Conservation (phyloP, 2,888 invertebrate species). For the Tiliacea citrago region DNA sequence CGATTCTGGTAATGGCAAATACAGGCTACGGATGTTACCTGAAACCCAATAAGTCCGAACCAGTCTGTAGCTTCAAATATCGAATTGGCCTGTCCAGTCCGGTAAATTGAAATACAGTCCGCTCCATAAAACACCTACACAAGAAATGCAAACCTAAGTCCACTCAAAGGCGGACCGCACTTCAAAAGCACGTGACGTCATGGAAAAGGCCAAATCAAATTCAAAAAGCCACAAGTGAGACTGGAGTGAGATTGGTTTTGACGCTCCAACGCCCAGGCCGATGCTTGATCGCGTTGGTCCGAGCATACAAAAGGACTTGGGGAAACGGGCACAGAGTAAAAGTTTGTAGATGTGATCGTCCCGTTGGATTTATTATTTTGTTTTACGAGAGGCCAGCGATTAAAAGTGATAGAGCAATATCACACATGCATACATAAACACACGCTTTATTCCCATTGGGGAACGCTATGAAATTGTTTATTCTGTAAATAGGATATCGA, state of each 20-base stretch:
- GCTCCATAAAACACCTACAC: slow-evolving; percentile 47
- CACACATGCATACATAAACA: too few species aligned
- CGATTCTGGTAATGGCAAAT: neutral
- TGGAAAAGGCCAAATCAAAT: slow-evolving; percentile 74
- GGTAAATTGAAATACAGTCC: slow-evolving; percentile 49
- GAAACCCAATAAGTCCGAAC: neutral
- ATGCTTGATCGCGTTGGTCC: slow-evolving; percentile 71
- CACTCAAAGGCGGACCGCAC: slow-evolving; percentile 68
- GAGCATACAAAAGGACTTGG: slow-evolving; percentile 66
- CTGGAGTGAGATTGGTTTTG: slow-evolving; percentile 78
- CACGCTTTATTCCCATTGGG: too few species aligned
- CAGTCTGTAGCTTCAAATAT: neutral
- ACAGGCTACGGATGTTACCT: neutral
- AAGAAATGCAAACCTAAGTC: slow-evolving; percentile 56
- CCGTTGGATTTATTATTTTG: neutral
- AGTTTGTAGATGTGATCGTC: slow-evolving; percentile 4
- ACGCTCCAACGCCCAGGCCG: slow-evolving; percentile 75
- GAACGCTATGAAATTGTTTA: too few species aligned
- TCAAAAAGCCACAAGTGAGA: slow-evolving; percentile 74
- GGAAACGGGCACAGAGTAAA: slow-evolving; percentile 40
- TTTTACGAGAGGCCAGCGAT: neutral
- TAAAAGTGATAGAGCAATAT: neutral
- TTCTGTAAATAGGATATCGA: too few species aligned
- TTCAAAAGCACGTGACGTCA: slow-evolving; percentile 72
- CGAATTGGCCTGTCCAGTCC: slow-evolving; percentile 13